These are phyloP conservation scores for Tinamus major DNA, from an alignment of 2,797 vertebrate genomes.

Conservation along the genomic window DNA sequence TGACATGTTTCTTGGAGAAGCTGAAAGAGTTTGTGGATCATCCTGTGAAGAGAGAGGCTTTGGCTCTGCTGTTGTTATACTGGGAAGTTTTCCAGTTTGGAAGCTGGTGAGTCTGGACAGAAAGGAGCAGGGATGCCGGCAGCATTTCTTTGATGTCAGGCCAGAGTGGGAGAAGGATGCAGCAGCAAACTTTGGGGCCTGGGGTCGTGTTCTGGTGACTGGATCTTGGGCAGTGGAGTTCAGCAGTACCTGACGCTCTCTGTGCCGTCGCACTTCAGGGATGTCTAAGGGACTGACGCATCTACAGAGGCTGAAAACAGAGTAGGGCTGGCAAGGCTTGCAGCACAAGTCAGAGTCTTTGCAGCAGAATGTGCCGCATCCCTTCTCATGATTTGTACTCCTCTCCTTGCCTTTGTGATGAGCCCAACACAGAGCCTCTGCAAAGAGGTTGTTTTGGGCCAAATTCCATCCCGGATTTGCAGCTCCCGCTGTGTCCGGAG, in stretches of 20 bases:
- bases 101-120: neutral
- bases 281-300: neutral
- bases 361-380: neutral
- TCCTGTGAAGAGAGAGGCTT: neutral
- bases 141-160: neutral
- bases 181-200: neutral
- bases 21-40: neutral
- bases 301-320: neutral
- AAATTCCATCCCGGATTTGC: neutral
- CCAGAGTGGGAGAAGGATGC: accelerated
- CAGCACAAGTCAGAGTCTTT: neutral
- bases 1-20: neutral
- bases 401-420: neutral
- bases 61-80: neutral
- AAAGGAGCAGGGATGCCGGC: neutral
- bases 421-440: neutral
- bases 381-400: neutral
- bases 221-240: neutral
- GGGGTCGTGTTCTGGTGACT: neutral
- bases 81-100: neutral
- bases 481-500: neutral
- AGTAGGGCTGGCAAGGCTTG: neutral
- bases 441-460: neutral
- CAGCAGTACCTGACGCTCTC: neutral
- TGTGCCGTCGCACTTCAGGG: neutral